Base-by-base conservation (phyloP, 2,113 vertebrate genomes). In the Gadus macrocephalus region DNA sequence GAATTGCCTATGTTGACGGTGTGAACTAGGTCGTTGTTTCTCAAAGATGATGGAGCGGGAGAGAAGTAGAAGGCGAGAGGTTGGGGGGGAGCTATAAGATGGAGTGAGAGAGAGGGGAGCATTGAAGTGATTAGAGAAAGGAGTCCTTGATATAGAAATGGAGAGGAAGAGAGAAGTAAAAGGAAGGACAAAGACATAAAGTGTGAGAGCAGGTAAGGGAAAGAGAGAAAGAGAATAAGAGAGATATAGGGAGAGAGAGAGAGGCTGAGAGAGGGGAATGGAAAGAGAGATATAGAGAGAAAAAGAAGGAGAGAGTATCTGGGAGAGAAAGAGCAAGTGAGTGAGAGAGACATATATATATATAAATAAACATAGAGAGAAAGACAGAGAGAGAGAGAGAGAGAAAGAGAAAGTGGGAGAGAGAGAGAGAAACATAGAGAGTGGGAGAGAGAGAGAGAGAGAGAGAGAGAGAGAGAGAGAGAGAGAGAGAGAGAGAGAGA, bases 321-420 rank as follows among this genome's bases (percentile, higher is more conserved):
- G n/a, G 17, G 58, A 53, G 11, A 66, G 38, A 66, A n/a, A 63
- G 22, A 19, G 15, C 15, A n/a, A 20, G 7, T 8, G 31, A 49
- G 7, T 42, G 38, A 49, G 12, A 60, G 38, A 28, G n/a, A 67
- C 22, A 7, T 42, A 70, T 16, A 55, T 27, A 4, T 15, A 49
- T 49, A n/a, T 61, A 4, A 61, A 19, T 20, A 69, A 25, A 11
- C 42, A 70, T 15, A 60, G 27, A 9, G 61, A 9, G 20, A 49
- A 53, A 63, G 19, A 73, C 19, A 64, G 59, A 70, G 22, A 70
- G 55, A 55, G 20, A 62, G 6, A 53, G 19, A 20, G 2, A 25
- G 15, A 64, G 27, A 64, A 9, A 64, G 7, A 22, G 8, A 61
- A 20, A 61, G 8, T 22, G 6, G 1, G 4, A 11, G 60, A 61